Evolutionary conservation across 2,113 vertebrate genomes (phyloP).

Genomic region (Cyprinodon tularosa): DNA sequence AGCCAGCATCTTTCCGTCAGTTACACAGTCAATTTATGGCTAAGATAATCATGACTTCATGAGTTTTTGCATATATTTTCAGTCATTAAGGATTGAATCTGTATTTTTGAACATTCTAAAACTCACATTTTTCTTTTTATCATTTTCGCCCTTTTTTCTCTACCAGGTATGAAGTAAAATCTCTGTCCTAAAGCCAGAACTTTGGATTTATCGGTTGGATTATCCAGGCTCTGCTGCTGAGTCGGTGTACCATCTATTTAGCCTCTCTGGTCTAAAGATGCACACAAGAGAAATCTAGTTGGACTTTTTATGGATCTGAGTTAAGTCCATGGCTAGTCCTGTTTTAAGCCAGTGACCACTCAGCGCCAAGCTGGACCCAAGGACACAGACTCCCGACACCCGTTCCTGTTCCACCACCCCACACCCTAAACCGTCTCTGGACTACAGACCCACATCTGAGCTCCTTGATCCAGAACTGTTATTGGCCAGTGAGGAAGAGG

Average conservation of each 20-base stretch:
- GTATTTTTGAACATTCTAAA: background rate
- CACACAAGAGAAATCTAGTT: constrained; percentile 7
- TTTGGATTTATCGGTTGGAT: constrained; percentile 5
- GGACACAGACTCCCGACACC: constrained; percentile 82
- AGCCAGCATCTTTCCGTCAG: background rate
- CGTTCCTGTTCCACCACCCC: constrained; percentile 81
- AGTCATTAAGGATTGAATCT: background rate
- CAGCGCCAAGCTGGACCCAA: constrained; percentile 94
- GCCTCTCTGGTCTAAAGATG: constrained; percentile 8
- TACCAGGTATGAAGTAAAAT: constrained; percentile 32
- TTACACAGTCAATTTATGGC: background rate
- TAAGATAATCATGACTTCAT: background rate
- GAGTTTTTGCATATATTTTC: background rate
- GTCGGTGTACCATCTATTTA: background rate
- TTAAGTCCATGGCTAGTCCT: constrained; percentile 83
- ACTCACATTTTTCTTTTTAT: background rate
- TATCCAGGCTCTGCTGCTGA: background rate
- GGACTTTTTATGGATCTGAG: constrained; percentile 50
- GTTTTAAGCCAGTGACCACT: constrained; percentile 84
- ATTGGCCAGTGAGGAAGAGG: constrained; percentile 70
- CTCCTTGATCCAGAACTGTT: constrained; percentile 72
- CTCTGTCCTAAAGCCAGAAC: background rate
- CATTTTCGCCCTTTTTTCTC: background rate
- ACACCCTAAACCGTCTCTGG: constrained; percentile 69
- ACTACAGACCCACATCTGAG: constrained; percentile 54